Evolutionary conservation across 2,797 vertebrate species (phyloP), one percentile per base, ranked within the genome.

Genomic region (Sebastes kiyomatsui): DNA sequence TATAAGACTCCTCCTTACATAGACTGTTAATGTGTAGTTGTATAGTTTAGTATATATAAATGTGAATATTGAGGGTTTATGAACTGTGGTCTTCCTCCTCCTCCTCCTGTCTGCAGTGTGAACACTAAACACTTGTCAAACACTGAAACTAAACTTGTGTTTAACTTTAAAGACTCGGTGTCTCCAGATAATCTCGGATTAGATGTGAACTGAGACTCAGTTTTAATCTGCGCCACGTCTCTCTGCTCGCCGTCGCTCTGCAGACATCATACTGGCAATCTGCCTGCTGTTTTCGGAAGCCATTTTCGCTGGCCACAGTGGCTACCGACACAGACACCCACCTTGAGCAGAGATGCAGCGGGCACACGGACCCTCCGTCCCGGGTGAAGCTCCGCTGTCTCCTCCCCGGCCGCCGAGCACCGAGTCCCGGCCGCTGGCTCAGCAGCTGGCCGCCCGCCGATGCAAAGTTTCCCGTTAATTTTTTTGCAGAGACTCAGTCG

Each of bases 231-330:
- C 83, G 83, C 81, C 80, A 83, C 80, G 22, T 70, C 28, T 35
- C 73, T 32, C 38, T 8, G 64, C 92, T 95, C 97, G 25, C 46
- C 59, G 77, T 46, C 81, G 67, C 38, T 81, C 86, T 86, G 90
- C 89, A 93, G 88, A 78, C 89, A 25, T 25, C 64, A n/a, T 18
- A 8, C 86, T 93, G 94, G 93, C 94, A 84, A 94, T 68, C 89
- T 90, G 92, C 94, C 93, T 84, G 76, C 85, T 76, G 75, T 82
- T 91, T 92, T 93, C 94, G 95, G 96, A 94, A 96, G 97, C 96
- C 97, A 96, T 97, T 91, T 97, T 96, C 94, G 96, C 35, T 96
- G 96, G 97, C 96, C 96, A 96, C 96, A 89, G 92, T 96, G 96
- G 97, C 97, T 84, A 97, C 95, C 89, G 91, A 92, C 92, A 91